Percentiles rank a stretch among this genome's conserved stretches.
Evolutionary conservation across 1,140 invertebrate species (phyloP).

Genomic region (Mylabris phalerata): DNA sequence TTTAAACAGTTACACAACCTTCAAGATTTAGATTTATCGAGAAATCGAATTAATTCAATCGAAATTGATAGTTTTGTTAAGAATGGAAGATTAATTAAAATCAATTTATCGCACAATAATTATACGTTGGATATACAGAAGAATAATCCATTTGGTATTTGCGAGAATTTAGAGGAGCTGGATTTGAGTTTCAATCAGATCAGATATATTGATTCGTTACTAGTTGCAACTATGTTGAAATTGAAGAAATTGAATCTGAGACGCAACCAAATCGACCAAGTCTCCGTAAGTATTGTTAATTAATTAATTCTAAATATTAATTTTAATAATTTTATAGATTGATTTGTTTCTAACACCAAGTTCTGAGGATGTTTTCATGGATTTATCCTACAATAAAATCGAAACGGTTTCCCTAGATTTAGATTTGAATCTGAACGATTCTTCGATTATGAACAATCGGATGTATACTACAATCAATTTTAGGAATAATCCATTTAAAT

Average conservation of each 20-base stretch:
- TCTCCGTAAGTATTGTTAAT: too few species aligned
- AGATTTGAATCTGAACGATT: neutral
- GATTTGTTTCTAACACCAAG: too few species aligned
- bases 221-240: neutral
- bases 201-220: neutral
- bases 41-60: slow-evolving; percentile 11
- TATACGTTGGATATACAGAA: neutral
- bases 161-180: neutral
- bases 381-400: neutral
- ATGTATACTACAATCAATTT: neutral
- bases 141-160: neutral
- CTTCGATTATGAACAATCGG: too few species aligned
- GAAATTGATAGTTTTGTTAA: slow-evolving; percentile 1
- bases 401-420: neutral
- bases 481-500: slow-evolving; percentile 17
- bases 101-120: slow-evolving; percentile 11
- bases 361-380: too few species aligned
- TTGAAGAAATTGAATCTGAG: too few species aligned
- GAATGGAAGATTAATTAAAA: slow-evolving; percentile 3
- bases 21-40: neutral
- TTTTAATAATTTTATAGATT: too few species aligned
- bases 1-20: neutral
- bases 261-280: too few species aligned
- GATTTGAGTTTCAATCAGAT: slow-evolving; percentile 16
- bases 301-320: too few species aligned